Conservation (phyloP, 2,797 vertebrate genomes). For the Gymnothorax reevesii region DNA sequence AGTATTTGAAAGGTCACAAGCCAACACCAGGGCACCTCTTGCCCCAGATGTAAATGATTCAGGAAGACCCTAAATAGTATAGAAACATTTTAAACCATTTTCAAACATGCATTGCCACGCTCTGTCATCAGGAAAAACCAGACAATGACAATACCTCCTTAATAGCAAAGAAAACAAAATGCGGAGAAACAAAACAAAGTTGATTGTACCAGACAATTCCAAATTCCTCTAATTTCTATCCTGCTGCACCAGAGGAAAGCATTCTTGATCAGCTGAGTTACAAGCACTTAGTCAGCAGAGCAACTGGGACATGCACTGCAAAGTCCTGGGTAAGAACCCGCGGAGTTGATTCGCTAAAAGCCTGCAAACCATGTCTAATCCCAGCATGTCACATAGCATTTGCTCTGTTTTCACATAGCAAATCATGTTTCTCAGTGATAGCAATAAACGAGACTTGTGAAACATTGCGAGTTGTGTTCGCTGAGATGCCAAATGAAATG, state of each 20-base stretch:
- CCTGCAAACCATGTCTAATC: slow-evolving; percentile 21
- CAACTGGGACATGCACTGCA: neutral
- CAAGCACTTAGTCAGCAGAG: neutral
- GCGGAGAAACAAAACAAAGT: neutral
- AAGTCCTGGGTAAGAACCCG: slow-evolving; percentile 20
- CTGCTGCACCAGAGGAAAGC: neutral
- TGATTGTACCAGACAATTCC: neutral
- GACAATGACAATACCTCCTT: neutral
- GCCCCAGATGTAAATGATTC: neutral
- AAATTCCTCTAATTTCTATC: neutral
- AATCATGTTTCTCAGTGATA: slow-evolving; percentile 34
- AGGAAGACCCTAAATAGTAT: neutral
- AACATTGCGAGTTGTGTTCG: neutral
- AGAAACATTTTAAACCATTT: neutral
- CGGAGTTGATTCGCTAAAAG: slow-evolving; percentile 12
- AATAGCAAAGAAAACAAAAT: too few relatives aligned
- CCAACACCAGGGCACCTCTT: neutral
- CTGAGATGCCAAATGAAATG: too few relatives aligned
- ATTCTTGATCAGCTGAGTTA: neutral
- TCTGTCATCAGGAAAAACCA: neutral
- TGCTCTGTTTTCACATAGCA: slow-evolving; percentile 56
- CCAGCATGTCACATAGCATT: slow-evolving; percentile 38
- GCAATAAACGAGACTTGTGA: neutral
- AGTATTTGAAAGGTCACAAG: neutral
- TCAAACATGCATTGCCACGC: neutral